Conservation (phyloP, 2,113 vertebrate species). For the Macroglossus sobrinus region DNA sequence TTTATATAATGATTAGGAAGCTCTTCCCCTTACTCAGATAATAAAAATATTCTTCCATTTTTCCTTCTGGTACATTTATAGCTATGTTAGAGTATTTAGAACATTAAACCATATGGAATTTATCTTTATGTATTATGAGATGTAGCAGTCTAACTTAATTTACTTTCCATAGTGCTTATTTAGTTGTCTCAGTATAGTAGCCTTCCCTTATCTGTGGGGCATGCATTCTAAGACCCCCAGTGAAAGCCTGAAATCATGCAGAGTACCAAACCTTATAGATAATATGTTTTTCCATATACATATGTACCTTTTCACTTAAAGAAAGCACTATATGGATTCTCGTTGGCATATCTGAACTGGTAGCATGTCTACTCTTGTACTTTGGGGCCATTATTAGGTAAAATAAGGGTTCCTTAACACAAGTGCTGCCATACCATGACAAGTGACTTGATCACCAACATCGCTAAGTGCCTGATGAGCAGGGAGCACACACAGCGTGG, state of each 20-base stretch:
- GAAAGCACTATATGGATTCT: not conserved
- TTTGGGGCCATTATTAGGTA: not conserved
- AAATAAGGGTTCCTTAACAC: not conserved
- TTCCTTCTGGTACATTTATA: not conserved
- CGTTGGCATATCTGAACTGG: not conserved
- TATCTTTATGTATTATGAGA: not conserved
- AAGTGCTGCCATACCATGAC: not conserved
- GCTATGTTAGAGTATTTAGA: not conserved
- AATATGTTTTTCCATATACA: not conserved
- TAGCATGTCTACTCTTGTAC: not conserved
- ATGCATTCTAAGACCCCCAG: not conserved
- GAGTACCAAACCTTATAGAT: not conserved
- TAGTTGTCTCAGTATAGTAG: not conserved
- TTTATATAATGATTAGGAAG: not conserved
- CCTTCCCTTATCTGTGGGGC: not conserved
- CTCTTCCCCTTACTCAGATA: not conserved
- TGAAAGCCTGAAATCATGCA: not conserved
- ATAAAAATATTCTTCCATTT: not conserved
- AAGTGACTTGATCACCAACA: not conserved
- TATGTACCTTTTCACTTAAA: not conserved
- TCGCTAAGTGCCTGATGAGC: not conserved
- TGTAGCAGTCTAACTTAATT: not conserved
- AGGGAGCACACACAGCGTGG: too few relatives aligned
- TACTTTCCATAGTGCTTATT: not conserved
- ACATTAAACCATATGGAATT: not conserved